A percentile compares a stretch with the other conserved stretches of the same genome.
Conservation (phyloP, 2,888 invertebrate genomes). For the Ephialtes manifestator region DNA sequence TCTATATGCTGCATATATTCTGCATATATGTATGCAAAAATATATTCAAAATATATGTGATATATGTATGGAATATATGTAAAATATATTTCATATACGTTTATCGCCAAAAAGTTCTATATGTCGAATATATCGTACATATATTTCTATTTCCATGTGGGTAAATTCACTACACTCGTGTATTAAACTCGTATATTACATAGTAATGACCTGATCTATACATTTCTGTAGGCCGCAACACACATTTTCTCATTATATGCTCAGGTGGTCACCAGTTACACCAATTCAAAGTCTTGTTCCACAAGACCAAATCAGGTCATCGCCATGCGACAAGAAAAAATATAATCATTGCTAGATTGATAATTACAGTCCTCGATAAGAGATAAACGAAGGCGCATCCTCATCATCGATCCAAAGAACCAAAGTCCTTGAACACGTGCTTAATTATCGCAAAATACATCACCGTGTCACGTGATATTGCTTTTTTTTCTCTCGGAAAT, state of each 20-base stretch:
- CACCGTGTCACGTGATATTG: background rate
- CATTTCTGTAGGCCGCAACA: background rate
- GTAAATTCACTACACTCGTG: too few relatives aligned
- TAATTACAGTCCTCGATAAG: slow-evolving; percentile 21
- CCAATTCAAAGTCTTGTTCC: background rate
- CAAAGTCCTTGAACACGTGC: background rate
- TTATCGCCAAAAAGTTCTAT: too few relatives aligned
- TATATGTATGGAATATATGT: too few relatives aligned
- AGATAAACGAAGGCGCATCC: background rate
- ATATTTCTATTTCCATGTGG: too few relatives aligned
- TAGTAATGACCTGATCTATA: background rate
- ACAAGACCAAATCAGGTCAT: background rate
- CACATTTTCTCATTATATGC: background rate
- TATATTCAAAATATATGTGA: too few relatives aligned
- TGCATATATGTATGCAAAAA: too few relatives aligned
- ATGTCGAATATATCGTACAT: too few relatives aligned
- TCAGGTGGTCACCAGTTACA: background rate
- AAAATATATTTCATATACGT: too few relatives aligned
- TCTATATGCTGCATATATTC: too few relatives aligned
- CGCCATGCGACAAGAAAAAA: background rate
- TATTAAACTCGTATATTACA: background rate
- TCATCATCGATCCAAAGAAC: background rate
- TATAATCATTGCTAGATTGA: background rate
- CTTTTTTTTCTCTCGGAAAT: background rate
- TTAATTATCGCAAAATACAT: background rate